Evolutionary conservation across 2,113 vertebrate species (phyloP), one percentile per base, ranked within the genome.

Genomic region (Phalacrocorax carbo): DNA sequence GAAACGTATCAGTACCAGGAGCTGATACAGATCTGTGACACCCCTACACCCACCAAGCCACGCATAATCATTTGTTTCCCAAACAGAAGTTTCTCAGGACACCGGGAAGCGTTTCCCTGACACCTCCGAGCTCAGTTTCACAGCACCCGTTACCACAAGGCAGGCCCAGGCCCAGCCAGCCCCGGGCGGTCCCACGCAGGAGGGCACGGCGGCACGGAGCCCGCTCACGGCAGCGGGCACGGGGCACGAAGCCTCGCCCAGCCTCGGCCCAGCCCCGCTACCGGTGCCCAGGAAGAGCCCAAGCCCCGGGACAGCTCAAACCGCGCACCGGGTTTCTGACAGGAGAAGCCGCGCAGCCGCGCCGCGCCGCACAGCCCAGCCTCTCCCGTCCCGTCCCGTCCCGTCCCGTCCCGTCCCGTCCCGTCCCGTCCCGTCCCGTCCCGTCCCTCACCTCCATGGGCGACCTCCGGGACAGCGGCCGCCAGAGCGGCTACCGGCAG

Each of bases 401-500:
- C n/a, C n/a, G 10, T 4, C 80, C 80, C 38, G 10, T 4, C 80
- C 46, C 93, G 10, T 4, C 80, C 80, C 38, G 10, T 4, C 80
- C 46, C 93, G 10, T 4, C 80, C 80, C 38, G 10, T 38, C 38
- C 42, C 15, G 12, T 42, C 42, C 42, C 42, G 10, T 4, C 80
- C 80, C 38, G 10, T 4, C 80, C 46, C 93, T 94, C 92, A 93
- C 95, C 93, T 96, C 96, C 96, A 93, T 91, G 57, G 27, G 42
- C 25, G 13, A 22, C 32, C 77, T 70, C 40, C n/a, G 5, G 34
- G 17, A 8, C 70, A 5, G 44, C 46, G 7, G 38, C 32, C 2
- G 6, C 11, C 6, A 6, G n/a, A 1, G 32, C 73, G 3, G 10
- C 34, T 49, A 75, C 30, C 14, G 5, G 12, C 29, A 4, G 9